These are phyloP conservation scores for Drymodes brunneopygia DNA, from an alignment of 2,113 vertebrate genomes.

Conservation along the genomic window DNA sequence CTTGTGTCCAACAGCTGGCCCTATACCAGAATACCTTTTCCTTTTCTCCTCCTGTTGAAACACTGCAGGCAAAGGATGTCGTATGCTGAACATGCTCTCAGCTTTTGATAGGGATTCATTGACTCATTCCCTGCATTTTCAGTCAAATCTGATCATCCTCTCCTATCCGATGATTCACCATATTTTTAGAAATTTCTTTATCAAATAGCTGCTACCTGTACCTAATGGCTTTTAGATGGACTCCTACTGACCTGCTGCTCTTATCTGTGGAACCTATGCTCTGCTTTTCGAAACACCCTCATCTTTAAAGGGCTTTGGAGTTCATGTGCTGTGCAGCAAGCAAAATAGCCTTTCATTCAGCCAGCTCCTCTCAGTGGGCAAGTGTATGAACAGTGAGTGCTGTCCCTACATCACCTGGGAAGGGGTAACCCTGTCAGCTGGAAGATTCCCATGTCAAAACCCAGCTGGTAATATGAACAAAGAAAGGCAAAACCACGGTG, in stretches of 20 bases:
- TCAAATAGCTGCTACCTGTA: background rate
- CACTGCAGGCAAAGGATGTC: background rate
- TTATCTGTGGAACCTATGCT: background rate
- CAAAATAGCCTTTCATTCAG: background rate
- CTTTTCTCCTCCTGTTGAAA: background rate
- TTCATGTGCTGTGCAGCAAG: background rate
- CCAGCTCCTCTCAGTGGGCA: background rate
- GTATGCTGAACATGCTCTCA: background rate
- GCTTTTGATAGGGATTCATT: background rate
- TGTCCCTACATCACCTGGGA: background rate
- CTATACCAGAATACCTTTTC: background rate
- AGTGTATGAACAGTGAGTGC: background rate
- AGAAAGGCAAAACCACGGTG: background rate
- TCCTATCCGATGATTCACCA: background rate
- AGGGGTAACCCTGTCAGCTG: background rate
- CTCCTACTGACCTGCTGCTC: background rate
- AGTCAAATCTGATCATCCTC: background rate
- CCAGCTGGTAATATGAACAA: background rate
- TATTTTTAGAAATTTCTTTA: background rate
- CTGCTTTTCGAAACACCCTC: background rate
- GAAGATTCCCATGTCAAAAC: background rate
- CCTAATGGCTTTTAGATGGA: background rate
- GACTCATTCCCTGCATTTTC: background rate
- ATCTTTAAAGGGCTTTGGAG: background rate
- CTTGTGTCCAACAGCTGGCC: background rate